Conservation (phyloP, 2,797 vertebrate genomes). For the Halcyon chelicuti region DNA sequence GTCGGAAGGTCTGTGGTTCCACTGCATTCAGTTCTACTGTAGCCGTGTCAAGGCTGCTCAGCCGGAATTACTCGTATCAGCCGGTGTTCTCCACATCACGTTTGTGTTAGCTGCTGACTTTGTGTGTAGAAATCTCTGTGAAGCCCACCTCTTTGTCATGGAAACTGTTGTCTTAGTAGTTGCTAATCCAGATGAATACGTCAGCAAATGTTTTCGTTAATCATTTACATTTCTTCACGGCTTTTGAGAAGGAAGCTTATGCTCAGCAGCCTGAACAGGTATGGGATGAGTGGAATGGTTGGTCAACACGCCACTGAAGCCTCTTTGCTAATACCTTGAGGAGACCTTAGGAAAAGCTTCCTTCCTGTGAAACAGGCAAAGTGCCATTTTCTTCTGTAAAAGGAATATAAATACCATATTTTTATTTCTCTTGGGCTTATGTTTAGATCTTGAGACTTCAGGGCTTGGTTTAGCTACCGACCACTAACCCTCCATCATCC, state of each 20-base stretch:
- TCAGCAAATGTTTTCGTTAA: background rate
- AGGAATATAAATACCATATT: background rate
- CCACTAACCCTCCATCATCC: background rate
- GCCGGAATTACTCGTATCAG: background rate
- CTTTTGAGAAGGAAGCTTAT: background rate
- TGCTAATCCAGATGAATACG: background rate
- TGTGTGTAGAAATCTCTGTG: background rate
- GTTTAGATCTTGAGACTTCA: background rate
- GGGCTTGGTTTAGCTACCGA: background rate
- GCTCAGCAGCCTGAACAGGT: background rate
- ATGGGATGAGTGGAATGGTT: background rate
- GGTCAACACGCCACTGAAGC: background rate
- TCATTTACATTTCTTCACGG: background rate
- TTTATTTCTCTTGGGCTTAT: background rate
- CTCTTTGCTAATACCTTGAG: background rate
- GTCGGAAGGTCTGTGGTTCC: background rate
- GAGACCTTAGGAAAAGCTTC: background rate
- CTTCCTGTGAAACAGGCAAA: background rate
- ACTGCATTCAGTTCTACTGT: background rate
- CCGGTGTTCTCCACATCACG: background rate
- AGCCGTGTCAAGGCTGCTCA: fast-evolving
- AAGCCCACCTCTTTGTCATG: background rate
- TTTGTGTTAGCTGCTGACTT: background rate
- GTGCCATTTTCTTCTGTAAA: background rate
- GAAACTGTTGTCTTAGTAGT: background rate